These are phyloP conservation scores for Formica selysi DNA, from an alignment of 1,140 invertebrate genomes.

Conservation along the genomic window DNA sequence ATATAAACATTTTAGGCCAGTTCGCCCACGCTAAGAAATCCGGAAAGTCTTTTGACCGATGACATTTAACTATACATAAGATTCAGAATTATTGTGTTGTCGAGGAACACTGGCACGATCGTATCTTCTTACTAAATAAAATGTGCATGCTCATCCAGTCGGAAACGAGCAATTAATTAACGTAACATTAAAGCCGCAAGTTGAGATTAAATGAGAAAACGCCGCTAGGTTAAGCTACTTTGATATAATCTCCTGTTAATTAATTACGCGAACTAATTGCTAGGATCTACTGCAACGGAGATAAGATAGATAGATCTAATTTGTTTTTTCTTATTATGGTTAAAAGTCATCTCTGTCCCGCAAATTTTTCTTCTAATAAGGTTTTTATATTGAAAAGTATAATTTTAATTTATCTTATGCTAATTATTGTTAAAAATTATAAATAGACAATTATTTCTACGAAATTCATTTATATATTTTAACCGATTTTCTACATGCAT, in stretches of 20 bases:
- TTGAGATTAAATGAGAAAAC: conserved; percentile 28
- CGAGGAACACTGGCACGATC: conserved; percentile 3
- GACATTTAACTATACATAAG: background rate
- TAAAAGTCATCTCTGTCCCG: conserved; percentile 37
- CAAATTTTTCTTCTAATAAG: background rate
- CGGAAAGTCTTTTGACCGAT: background rate
- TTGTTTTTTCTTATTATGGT: conserved; percentile 30
- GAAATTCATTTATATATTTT: background rate
- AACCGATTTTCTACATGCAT: background rate
- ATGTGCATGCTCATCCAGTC: background rate
- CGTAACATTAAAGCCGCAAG: conserved; percentile 7
- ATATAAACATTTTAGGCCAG: background rate
- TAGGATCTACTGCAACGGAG: conserved; percentile 9
- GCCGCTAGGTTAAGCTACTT: background rate
- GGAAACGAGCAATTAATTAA: conserved; percentile 38
- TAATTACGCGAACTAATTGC: conserved; percentile 48
- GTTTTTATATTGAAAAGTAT: background rate
- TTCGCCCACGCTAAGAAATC: background rate
- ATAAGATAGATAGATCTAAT: conserved; percentile 27
- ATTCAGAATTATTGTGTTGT: background rate
- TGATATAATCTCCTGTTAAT: conserved; percentile 34
- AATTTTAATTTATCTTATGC: conserved; percentile 12
- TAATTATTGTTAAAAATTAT: background rate
- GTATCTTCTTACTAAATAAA: conserved; percentile 2
- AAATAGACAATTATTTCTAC: background rate